A percentile compares a stretch with the other conserved stretches of the same genome.
phyloP scores from a whole-genome alignment of 2,888 invertebrate genomes.

The Orthonychiurus folsomi region DNA sequence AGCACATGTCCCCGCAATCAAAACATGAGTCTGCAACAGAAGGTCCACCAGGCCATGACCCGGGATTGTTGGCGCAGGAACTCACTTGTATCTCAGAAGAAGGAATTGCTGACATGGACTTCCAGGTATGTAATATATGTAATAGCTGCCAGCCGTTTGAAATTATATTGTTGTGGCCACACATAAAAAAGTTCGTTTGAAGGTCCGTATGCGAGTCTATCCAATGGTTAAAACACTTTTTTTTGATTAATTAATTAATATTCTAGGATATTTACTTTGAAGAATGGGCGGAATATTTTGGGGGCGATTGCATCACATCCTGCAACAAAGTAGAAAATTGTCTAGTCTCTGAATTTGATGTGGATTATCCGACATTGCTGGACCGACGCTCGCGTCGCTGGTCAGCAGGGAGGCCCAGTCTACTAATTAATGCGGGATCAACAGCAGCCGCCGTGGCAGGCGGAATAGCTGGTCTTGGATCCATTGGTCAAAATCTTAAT shows the following conservation, averaged over 20 bases:
- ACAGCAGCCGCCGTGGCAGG: slow-evolving; percentile 34
- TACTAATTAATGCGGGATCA: slow-evolving; percentile 32
- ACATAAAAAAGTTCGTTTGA: neutral
- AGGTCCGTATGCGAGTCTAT: no score
- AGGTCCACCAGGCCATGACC: slow-evolving; percentile 30
- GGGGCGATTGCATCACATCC: slow-evolving; percentile 64
- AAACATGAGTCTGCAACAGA: slow-evolving; percentile 11
- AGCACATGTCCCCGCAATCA: slow-evolving; percentile 32
- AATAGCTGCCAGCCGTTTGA: neutral
- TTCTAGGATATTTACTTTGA: slow-evolving; percentile 40
- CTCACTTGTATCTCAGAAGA: slow-evolving; percentile 78
- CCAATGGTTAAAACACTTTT: neutral
- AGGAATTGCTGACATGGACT: slow-evolving; percentile 71
- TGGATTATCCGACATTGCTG: slow-evolving; percentile 64
- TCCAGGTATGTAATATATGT: slow-evolving; percentile 52
- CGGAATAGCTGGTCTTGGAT: slow-evolving; percentile 35
- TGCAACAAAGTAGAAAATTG: slow-evolving; percentile 59
- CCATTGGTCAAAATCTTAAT: slow-evolving; percentile 1
- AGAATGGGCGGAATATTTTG: slow-evolving; percentile 39
- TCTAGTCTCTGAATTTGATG: slow-evolving; percentile 43
- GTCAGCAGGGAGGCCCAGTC: slow-evolving; percentile 55
- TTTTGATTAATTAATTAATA: slow-evolving; percentile 14
- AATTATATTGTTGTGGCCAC: neutral
- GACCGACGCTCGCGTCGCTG: slow-evolving; percentile 63
- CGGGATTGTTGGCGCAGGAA: slow-evolving; percentile 46